These are phyloP conservation scores for Monodelphis domestica DNA, from an alignment of 2,797 vertebrate species.

Conservation along the genomic window DNA sequence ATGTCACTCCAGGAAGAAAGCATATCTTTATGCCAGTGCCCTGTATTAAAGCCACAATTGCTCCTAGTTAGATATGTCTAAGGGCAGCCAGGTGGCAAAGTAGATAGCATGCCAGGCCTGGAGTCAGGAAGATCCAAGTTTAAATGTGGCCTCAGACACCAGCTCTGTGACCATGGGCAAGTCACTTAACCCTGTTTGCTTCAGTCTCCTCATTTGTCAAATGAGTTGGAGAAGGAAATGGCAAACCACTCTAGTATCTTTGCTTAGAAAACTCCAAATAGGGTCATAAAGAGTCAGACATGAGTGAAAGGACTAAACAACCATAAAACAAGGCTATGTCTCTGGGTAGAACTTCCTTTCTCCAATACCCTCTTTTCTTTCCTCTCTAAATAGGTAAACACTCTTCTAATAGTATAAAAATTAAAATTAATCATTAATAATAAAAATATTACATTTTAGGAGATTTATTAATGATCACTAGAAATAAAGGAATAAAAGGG, in stretches of 20 bases:
- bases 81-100: neutral
- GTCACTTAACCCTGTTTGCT: neutral
- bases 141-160: neutral
- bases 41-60: neutral
- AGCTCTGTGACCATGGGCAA: neutral
- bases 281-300: too few species aligned
- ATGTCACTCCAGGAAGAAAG: neutral
- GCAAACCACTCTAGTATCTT: too few species aligned
- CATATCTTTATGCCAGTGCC: neutral
- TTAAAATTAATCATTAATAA: too few species aligned
- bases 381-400: neutral
- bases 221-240: too few species aligned
- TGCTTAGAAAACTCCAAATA: too few species aligned
- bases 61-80: neutral
- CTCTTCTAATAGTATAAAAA: too few species aligned
- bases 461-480: too few species aligned
- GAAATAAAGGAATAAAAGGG: too few species aligned
- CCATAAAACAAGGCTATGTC: neutral
- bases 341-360: neutral
- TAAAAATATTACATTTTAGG: too few species aligned
- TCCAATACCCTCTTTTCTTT: neutral
- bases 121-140: neutral
- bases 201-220: neutral
- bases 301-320: neutral
- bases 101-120: neutral